These are phyloP conservation scores for Chlamydotis undulata DNA, from an alignment of 2,113 vertebrate genomes.

Conservation along the genomic window DNA sequence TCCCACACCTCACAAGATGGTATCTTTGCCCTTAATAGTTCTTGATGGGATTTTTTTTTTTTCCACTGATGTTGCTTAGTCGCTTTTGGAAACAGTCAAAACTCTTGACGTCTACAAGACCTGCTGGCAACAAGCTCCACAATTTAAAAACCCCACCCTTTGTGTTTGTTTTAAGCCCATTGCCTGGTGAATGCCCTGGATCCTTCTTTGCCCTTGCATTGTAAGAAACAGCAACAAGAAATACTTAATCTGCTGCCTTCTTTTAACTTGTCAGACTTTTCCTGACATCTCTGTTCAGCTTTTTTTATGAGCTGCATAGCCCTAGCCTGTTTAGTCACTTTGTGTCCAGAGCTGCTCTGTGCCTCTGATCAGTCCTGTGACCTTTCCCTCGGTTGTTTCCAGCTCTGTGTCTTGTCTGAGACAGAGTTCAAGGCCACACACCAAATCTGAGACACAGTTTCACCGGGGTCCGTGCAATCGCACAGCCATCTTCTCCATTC, in stretches of 20 bases:
- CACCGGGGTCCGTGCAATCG: accelerated
- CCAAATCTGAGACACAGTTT: accelerated
- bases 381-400: not conserved
- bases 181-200: not conserved
- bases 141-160: not conserved
- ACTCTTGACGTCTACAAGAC: not conserved
- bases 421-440: not conserved
- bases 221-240: not conserved
- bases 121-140: not conserved
- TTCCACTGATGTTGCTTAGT: not conserved
- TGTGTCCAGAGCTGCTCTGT: not conserved
- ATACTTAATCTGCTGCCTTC: not conserved
- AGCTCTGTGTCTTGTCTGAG: not conserved
- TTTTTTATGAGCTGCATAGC: not conserved
- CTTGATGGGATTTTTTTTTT: not conserved
- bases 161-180: not conserved
- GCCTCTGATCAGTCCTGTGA: not conserved
- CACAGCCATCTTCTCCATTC: not conserved
- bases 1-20: not conserved
- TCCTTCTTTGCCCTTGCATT: not conserved
- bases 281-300: not conserved
- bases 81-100: not conserved
- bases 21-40: constrained; percentile 12
- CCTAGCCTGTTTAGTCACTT: not conserved
- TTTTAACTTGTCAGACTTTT: not conserved